phyloP scores from a whole-genome alignment of 2,888 invertebrate species.

The Yponomeuta malinellus region DNA sequence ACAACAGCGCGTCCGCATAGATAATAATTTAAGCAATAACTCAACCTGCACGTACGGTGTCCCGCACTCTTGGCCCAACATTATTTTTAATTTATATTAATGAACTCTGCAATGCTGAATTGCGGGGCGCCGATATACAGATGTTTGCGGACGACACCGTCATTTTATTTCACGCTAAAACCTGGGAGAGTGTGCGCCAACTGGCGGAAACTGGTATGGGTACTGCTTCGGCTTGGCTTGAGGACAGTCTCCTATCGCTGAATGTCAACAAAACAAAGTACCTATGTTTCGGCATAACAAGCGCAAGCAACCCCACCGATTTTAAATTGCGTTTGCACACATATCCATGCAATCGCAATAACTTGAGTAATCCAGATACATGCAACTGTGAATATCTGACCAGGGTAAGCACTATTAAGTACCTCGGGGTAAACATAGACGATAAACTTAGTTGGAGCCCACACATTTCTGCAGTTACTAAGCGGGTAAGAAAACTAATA shows the following conservation, averaged over 20 bases:
- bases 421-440: conserved; percentile 9
- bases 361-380: too few species aligned
- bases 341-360: conserved; percentile 1
- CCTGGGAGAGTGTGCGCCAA: not conserved
- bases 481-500: conserved; percentile 1
- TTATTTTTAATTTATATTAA: conserved; percentile 19
- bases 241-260: conserved; percentile 7
- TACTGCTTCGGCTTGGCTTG: conserved; percentile 5
- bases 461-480: not conserved
- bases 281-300: conserved; percentile 6
- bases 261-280: conserved; percentile 13
- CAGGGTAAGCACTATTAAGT: not conserved
- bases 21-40: not conserved
- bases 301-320: not conserved
- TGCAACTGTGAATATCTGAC: not conserved
- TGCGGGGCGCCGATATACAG: not conserved
- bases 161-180: conserved; percentile 15
- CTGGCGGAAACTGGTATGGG: not conserved
- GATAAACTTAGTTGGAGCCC: not conserved
- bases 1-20: not conserved
- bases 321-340: not conserved
- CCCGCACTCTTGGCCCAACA: conserved; percentile 20
- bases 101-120: conserved; percentile 1
- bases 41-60: conserved; percentile 3
- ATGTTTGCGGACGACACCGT: conserved; percentile 20